Percentiles rank a stretch among this genome's conserved stretches.
These are phyloP conservation scores for Zaprionus tsacasi DNA, from an alignment of 1,140 invertebrate species.

Conservation along the genomic window DNA sequence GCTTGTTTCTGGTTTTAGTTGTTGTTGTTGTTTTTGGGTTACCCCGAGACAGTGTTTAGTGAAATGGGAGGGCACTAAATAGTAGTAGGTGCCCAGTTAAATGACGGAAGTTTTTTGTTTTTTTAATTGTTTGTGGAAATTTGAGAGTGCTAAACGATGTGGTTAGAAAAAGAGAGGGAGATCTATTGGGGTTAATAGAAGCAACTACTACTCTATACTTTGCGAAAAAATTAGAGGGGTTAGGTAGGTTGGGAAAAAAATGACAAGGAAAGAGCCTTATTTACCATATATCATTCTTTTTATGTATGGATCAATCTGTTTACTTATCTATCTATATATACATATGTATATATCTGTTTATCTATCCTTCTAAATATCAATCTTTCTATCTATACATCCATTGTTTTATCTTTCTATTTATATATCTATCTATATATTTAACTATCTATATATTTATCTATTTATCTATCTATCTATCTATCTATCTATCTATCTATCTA, in stretches of 20 bases:
- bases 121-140: conserved; percentile 3
- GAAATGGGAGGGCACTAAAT: background rate
- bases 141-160: background rate
- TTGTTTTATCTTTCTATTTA: too few relatives aligned
- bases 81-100: background rate
- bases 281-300: too few relatives aligned
- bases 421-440: too few relatives aligned
- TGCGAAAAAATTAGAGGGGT: background rate
- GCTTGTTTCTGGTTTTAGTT: too few relatives aligned
- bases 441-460: too few relatives aligned
- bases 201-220: background rate
- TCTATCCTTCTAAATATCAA: too few relatives aligned
- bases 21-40: background rate
- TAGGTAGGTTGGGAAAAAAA: background rate
- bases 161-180: too few relatives aligned
- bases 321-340: too few relatives aligned
- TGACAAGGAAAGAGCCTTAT: background rate
- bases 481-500: background rate
- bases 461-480: background rate
- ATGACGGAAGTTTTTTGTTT: background rate
- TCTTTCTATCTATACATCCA: too few relatives aligned
- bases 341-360: too few relatives aligned
- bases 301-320: too few relatives aligned
- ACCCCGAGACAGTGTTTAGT: conserved; percentile 13
- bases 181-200: background rate